Percentiles rank a stretch among this genome's conserved stretches.
These are phyloP conservation scores for Vanessa atalanta DNA, from an alignment of 1,140 invertebrate species.

Conservation along the genomic window DNA sequence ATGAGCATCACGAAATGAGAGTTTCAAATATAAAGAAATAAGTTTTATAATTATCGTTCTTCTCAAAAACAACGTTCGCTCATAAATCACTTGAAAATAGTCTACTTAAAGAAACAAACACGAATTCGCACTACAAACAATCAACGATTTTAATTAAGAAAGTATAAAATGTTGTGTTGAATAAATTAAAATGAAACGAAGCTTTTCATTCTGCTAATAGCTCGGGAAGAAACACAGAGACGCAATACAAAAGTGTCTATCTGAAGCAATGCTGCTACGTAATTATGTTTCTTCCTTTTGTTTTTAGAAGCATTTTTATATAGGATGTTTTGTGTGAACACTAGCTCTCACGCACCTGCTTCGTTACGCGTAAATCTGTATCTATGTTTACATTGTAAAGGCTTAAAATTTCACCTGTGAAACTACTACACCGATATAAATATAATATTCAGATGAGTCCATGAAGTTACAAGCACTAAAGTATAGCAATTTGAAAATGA, in stretches of 20 bases:
- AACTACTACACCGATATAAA: no score
- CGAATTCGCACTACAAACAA: slow-evolving; percentile 19
- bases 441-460: no score
- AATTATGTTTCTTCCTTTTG: neutral
- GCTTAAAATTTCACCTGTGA: no score
- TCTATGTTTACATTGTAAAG: no score
- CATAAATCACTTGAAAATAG: slow-evolving; percentile 13
- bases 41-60: neutral
- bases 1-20: neutral
- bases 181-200: slow-evolving; percentile 25
- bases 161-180: slow-evolving; percentile 24
- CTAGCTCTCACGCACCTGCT: no score
- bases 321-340: no score
- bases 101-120: slow-evolving; percentile 20
- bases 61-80: neutral
- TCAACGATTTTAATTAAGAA: slow-evolving; percentile 21
- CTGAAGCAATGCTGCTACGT: neutral
- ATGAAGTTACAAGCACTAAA: no score
- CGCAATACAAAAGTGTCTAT: neutral
- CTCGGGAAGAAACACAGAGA: slow-evolving; percentile 14
- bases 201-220: slow-evolving; percentile 22
- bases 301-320: no score
- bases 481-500: no score
- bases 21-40: neutral
- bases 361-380: no score